Evolutionary conservation across 2,888 invertebrate species (phyloP).

Genomic region (Cryptophagus acutangulus): DNA sequence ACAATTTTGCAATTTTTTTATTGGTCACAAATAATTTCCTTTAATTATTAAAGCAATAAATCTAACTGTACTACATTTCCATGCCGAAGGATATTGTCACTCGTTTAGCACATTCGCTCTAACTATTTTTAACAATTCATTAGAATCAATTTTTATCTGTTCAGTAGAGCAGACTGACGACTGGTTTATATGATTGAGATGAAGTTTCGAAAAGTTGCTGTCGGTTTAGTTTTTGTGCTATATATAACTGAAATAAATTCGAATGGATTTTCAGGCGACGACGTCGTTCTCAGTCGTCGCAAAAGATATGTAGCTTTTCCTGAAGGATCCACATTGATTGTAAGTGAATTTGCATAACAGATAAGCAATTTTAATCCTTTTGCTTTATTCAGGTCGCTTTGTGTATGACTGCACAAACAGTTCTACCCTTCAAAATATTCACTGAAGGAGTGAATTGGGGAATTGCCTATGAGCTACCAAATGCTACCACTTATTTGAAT

Average conservation of each 20-base stretch:
- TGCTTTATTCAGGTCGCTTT: conserved; percentile 49
- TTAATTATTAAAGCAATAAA: too few species aligned
- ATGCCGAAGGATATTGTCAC: too few species aligned
- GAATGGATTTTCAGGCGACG: conserved; percentile 12
- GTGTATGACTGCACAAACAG: conserved; percentile 54
- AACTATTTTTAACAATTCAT: too few species aligned
- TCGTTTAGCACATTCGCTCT: too few species aligned
- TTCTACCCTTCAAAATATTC: conserved; percentile 55
- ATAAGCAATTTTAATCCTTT: neutral
- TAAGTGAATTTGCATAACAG: conserved; percentile 4
- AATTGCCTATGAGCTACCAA: conserved; percentile 70
- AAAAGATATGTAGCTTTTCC: conserved; percentile 66
- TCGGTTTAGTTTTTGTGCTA: conserved; percentile 2
- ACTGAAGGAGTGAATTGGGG: conserved; percentile 70
- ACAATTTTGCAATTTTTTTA: too few species aligned
- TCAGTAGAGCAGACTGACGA: too few species aligned
- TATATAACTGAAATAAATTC: neutral
- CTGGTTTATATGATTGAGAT: too few species aligned
- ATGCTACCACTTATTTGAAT: conserved; percentile 47
- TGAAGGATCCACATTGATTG: conserved; percentile 55
- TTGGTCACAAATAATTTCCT: too few species aligned
- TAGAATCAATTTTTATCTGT: too few species aligned
- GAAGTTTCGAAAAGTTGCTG: too few species aligned
- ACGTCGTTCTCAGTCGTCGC: conserved; percentile 51
- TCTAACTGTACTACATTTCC: too few species aligned